These are phyloP conservation scores for Macrotus californicus DNA, from an alignment of 2,113 vertebrate genomes.

Conservation along the genomic window DNA sequence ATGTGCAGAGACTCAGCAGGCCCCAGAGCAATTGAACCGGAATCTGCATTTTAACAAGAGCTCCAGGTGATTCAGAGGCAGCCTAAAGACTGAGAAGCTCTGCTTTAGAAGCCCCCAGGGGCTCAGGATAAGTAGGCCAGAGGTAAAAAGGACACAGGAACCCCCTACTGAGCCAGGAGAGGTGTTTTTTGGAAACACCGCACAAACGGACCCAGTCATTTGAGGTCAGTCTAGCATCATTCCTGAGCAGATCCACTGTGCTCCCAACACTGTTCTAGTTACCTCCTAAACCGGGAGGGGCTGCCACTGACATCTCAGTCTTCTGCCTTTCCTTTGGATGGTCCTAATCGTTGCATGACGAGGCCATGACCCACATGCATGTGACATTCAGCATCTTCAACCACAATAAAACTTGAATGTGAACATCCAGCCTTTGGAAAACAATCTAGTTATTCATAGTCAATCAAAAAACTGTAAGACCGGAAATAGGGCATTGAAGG, in stretches of 20 bases:
- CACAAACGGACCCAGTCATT: background rate
- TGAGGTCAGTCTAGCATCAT: background rate
- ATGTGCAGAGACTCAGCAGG: background rate
- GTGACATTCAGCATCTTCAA: background rate
- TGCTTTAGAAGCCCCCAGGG: background rate
- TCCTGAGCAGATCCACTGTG: background rate
- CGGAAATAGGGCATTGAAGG: background rate
- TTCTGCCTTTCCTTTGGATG: background rate
- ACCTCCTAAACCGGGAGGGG: background rate
- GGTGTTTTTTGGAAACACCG: background rate
- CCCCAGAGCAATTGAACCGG: background rate
- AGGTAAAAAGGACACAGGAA: background rate
- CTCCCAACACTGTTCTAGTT: background rate
- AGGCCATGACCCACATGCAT: background rate
- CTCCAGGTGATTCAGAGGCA: background rate
- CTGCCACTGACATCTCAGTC: background rate
- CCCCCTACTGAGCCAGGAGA: background rate
- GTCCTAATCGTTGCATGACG: background rate
- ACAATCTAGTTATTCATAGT: background rate
- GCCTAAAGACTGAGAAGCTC: background rate
- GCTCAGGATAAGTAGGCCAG: background rate
- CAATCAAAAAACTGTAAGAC: background rate
- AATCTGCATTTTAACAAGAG: background rate
- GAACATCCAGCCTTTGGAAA: background rate
- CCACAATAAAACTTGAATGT: background rate